These are phyloP conservation scores for Microctenopoma steveboyesi DNA, from an alignment of 2,797 vertebrate species.

Conservation along the genomic window DNA sequence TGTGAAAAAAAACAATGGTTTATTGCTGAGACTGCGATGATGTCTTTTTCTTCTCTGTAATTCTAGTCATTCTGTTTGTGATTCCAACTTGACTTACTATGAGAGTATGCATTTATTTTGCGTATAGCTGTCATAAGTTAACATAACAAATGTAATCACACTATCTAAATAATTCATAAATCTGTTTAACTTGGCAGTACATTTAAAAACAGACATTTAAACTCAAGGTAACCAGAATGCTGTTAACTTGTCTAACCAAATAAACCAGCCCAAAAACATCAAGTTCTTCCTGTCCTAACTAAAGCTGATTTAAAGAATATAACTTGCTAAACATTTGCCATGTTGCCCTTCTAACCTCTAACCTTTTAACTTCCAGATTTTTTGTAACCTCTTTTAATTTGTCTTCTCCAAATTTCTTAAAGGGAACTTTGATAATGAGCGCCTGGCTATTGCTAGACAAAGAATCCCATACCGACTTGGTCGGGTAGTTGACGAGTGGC, in stretches of 20 bases:
- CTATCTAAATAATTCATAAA: conserved; percentile 86
- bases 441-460: conserved; percentile 99
- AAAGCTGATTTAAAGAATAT: conserved; percentile 84
- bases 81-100: conserved; percentile 33
- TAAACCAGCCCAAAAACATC: conserved; percentile 74
- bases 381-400: conserved; percentile 89
- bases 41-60: conserved; percentile 36
- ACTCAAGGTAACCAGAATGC: conserved; percentile 81
- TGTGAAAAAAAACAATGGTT: conserved; percentile 60
- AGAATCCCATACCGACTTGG: conserved; percentile 99
- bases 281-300: conserved; percentile 81
- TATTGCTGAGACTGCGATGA: conserved; percentile 49
- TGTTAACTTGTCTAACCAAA: conserved; percentile 81
- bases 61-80: conserved; percentile 52
- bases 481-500: conserved; percentile 99
- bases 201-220: conserved; percentile 75
- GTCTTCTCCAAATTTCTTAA: conserved; percentile 96
- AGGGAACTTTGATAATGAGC: conserved; percentile 99
- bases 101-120: conserved; percentile 53
- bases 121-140: conserved; percentile 46
- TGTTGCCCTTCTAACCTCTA: conserved; percentile 85
- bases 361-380: conserved; percentile 86
- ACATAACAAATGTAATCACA: conserved; percentile 64
- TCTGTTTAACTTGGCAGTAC: conserved; percentile 79
- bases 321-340: conserved; percentile 85